These are phyloP conservation scores for Scaptomyza polygonia DNA, from an alignment of 2,888 invertebrate genomes.

Conservation along the genomic window DNA sequence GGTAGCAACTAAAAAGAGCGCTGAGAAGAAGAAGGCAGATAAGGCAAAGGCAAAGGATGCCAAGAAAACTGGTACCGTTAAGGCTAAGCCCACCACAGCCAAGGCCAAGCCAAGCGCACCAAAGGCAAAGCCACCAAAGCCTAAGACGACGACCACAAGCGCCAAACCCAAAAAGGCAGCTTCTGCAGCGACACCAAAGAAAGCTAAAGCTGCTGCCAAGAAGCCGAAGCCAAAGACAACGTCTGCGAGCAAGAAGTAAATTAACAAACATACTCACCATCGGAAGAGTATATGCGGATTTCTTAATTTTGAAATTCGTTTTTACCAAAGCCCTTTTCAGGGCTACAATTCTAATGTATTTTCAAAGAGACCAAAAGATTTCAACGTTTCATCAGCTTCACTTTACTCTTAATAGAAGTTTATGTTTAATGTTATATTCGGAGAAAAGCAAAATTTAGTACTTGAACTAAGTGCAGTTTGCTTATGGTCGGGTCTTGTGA, in stretches of 20 bases:
- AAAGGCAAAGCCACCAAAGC: constrained; percentile 39
- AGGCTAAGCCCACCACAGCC: constrained; percentile 39
- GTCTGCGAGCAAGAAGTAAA: constrained; percentile 40
- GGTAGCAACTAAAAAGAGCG: constrained; percentile 37
- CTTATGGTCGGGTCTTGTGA: too few relatives aligned
- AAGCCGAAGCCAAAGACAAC: constrained; percentile 48
- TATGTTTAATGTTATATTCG: too few relatives aligned
- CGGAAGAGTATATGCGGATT: neutral
- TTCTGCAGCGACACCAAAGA: constrained; percentile 34
- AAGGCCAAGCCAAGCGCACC: constrained; percentile 32
- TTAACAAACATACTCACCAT: constrained; percentile 1
- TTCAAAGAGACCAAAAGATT: neutral
- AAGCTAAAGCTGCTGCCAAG: constrained; percentile 25
- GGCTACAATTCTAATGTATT: constrained; percentile 6
- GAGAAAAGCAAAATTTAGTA: too few relatives aligned
- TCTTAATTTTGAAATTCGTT: neutral
- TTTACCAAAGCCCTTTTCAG: constrained; percentile 12
- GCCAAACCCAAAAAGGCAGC: constrained; percentile 41
- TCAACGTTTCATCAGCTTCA: too few relatives aligned
- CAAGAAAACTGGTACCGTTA: constrained; percentile 45
- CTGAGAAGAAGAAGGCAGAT: constrained; percentile 45
- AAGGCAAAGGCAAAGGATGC: constrained; percentile 49
- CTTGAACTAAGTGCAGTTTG: too few relatives aligned
- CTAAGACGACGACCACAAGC: constrained; percentile 27
- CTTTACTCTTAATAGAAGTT: too few relatives aligned